Evolutionary conservation across 2,888 invertebrate genomes (phyloP), one percentile per base, ranked within the genome.

Genomic region (Patella depressa): DNA sequence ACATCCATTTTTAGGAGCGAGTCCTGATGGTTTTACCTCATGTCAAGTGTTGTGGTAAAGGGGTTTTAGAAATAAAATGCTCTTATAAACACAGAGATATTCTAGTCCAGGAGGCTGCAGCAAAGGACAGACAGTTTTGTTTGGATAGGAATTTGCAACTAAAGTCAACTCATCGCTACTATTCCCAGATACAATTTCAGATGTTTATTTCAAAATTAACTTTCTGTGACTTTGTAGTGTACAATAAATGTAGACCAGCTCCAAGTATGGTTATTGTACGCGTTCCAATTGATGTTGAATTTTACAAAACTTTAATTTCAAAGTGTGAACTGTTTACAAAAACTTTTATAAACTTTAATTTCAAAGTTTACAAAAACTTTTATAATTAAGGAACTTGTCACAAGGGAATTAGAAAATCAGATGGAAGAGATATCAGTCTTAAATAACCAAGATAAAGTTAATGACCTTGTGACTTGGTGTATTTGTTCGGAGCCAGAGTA

Each of bases 1-100:
- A 7, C 19, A 59, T 17, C 59, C 59, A 59, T 81, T 80, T 54
- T 65, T 80, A 57, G 80, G 81, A 7, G 80, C 80, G 19, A 74
- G 75, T 57, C 72, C 81, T 53, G 81, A 80, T 80, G 78, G 77
- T 11, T 57, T 79, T 5, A 29, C 74, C 5, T 65, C 2, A 0
- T 81, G 81, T 75, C 14, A n/a, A 55, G 2, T 81, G 80, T 65
- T 81, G 80, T 74, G 76, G 79, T 54, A 59, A 54, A 34, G 80
- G 81, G n/a, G 71, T 73, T 9, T 2, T 78, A 4, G 81, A 80
- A 54, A 76, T 81, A 4, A 80, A 81, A 45, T 81, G 79, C n/a
- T 77, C 79, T 9, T 77, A n/a, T 34, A 81, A 81, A 24, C 78
- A 78, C 71, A 75, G 53, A 34, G 29, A 76, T 11, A 15, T 14